Evolutionary conservation across 2,113 vertebrate genomes (phyloP).

Genomic region (Pleuronectes platessa): DNA sequence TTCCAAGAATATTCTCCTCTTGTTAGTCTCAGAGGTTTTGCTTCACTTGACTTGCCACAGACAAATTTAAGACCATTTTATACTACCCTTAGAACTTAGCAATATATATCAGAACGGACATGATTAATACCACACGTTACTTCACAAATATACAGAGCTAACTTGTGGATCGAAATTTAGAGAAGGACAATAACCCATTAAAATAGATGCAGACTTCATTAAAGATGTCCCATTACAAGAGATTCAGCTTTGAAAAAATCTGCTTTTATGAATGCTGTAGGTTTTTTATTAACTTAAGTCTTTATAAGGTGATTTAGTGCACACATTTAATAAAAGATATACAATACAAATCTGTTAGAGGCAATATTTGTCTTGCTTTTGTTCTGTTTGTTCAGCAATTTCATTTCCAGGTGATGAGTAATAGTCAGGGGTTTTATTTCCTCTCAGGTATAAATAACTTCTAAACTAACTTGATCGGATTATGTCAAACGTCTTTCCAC

Average conservation of each 20-base stretch:
- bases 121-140: not conserved
- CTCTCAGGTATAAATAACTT: not conserved
- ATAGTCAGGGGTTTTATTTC: constrained; percentile 16
- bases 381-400: no score
- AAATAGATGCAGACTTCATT: constrained; percentile 9
- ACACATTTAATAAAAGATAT: not conserved
- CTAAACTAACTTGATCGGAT: constrained; percentile 1
- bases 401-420: constrained; percentile 15
- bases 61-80: constrained; percentile 21
- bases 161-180: not conserved
- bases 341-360: no score
- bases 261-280: no score
- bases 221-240: no score
- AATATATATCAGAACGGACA: constrained; percentile 31
- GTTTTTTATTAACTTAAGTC: not conserved
- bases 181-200: not conserved
- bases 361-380: no score
- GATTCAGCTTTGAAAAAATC: constrained; percentile 1
- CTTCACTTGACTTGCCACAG: constrained; percentile 29
- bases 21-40: constrained; percentile 48
- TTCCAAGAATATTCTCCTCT: constrained; percentile 22
- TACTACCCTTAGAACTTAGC: constrained; percentile 31
- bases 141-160: not conserved
- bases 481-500: not conserved
- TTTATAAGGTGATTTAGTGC: not conserved